Evolutionary conservation across 2,797 vertebrate genomes (phyloP).

Genomic region (Clarias laeviceps): DNA sequence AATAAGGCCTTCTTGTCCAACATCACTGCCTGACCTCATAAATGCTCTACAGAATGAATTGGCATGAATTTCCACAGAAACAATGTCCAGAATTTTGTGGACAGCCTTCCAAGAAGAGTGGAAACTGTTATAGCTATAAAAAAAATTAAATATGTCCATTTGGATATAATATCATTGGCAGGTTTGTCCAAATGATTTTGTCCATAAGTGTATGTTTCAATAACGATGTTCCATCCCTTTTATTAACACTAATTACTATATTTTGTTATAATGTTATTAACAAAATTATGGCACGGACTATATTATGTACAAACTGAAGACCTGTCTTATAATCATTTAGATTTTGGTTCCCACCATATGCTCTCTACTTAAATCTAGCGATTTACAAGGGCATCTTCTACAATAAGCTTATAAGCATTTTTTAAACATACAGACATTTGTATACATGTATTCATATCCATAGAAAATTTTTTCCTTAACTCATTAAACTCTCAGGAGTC

Average conservation of each 20-base stretch:
- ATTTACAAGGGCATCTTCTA: not conserved
- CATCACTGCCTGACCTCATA: too few relatives aligned
- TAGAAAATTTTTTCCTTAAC: not conserved
- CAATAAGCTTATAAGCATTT: not conserved
- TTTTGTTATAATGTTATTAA: not conserved
- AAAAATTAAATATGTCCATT: too few relatives aligned
- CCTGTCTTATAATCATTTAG: not conserved
- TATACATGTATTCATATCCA: not conserved
- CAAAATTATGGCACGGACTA: not conserved
- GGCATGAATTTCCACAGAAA: too few relatives aligned
- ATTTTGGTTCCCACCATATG: not conserved
- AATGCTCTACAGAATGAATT: too few relatives aligned
- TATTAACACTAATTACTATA: too few relatives aligned
- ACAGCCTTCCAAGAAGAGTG: too few relatives aligned
- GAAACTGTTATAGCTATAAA: too few relatives aligned
- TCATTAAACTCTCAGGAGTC: not conserved
- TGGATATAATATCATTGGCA: too few relatives aligned
- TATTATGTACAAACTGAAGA: not conserved
- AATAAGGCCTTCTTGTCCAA: too few relatives aligned
- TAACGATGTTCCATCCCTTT: not conserved
- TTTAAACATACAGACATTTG: not conserved
- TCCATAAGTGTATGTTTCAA: not conserved
- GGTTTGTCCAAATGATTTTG: too few relatives aligned
- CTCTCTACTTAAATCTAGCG: not conserved
- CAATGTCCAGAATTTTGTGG: too few relatives aligned